Conservation (phyloP, 2,113 vertebrate genomes). For the Zapus hudsonius region DNA sequence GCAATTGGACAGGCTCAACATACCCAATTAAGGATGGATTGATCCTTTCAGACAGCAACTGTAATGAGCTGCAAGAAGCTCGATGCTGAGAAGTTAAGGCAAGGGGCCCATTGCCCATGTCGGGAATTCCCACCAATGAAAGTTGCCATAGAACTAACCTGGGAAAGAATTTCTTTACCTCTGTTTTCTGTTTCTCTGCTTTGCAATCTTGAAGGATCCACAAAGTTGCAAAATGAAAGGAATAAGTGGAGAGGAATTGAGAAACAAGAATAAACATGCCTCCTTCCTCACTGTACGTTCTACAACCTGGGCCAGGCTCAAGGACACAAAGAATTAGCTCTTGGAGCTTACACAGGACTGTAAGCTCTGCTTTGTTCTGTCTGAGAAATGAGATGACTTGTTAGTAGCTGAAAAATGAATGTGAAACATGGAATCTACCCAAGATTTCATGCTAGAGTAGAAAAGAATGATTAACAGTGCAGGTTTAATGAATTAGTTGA, state of each 20-base stretch:
- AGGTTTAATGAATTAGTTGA: background rate
- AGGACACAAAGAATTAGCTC: background rate
- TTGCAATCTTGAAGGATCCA: background rate
- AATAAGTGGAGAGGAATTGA: background rate
- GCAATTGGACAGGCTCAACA: too few species aligned
- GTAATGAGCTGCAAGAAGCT: background rate
- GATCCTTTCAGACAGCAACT: background rate
- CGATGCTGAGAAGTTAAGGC: background rate
- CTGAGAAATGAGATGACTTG: background rate
- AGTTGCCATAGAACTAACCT: background rate
- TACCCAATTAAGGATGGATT: background rate
- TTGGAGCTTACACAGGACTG: background rate
- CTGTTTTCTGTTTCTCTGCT: background rate
- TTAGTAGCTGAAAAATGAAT: conserved; percentile 29
- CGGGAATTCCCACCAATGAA: background rate
- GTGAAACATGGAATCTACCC: background rate
- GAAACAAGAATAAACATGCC: background rate
- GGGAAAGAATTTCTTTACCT: background rate
- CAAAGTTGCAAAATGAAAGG: background rate
- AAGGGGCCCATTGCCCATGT: background rate
- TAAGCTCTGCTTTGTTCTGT: background rate
- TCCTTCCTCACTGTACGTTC: background rate
- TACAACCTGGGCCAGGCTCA: background rate
- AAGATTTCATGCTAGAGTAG: background rate
- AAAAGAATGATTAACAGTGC: background rate